These are phyloP conservation scores for Hypanus sabinus DNA, from an alignment of 2,113 vertebrate species.

Conservation along the genomic window DNA sequence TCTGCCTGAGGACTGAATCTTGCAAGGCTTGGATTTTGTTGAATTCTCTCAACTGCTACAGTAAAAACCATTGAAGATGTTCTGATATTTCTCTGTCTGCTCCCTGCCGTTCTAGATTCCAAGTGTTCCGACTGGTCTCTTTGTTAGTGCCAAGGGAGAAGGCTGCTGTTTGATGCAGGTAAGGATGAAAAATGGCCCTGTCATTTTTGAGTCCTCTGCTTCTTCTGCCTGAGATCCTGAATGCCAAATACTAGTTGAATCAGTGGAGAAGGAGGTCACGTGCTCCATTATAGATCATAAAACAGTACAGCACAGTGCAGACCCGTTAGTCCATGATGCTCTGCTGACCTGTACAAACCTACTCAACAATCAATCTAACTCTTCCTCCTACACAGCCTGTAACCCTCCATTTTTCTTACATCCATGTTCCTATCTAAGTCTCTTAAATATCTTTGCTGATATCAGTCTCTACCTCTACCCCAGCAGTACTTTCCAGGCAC, in stretches of 20 bases:
- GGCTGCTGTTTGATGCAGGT: constrained; percentile 94
- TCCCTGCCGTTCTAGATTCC: constrained; percentile 66
- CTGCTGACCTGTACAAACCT: no score
- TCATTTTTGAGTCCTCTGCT: background rate
- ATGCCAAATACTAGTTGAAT: background rate
- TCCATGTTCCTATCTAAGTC: no score
- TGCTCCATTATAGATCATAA: no score
- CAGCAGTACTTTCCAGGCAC: no score
- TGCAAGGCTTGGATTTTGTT: background rate
- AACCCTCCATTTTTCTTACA: no score
- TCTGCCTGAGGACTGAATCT: no score
- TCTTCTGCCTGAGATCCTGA: background rate
- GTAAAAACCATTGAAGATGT: background rate
- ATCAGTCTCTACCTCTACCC: no score
- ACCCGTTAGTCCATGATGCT: no score
- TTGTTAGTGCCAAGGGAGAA: constrained; percentile 86
- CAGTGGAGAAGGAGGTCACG: background rate
- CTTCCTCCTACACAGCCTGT: no score
- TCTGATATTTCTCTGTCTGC: constrained; percentile 42
- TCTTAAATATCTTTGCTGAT: no score
- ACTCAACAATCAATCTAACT: no score
- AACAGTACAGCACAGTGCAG: no score
- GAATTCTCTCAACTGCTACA: background rate
- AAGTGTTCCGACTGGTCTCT: constrained; percentile 84
- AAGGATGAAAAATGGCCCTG: constrained; percentile 38